A percentile compares a stretch with the other conserved stretches of the same genome.
These are phyloP conservation scores for Epizoanthus rinbou DNA, from an alignment of 92 coral and sea anemone species.

Conservation along the genomic window DNA sequence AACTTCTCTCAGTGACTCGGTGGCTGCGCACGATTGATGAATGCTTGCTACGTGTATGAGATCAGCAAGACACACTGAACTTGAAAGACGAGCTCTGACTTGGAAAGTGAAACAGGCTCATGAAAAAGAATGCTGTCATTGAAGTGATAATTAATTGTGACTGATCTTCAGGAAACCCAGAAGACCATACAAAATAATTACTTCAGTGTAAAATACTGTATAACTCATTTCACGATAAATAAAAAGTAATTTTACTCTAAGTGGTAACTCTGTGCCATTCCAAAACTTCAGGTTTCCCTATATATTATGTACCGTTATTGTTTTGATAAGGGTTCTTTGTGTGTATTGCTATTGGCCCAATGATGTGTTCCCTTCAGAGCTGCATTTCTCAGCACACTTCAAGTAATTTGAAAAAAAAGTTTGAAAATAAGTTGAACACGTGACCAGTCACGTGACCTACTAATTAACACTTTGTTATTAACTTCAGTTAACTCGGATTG, in stretches of 20 bases:
- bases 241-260: background rate
- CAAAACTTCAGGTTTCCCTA: too few relatives aligned
- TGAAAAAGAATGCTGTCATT: constrained; percentile 46
- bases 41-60: constrained; percentile 45
- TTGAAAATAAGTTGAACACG: background rate
- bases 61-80: constrained; percentile 47
- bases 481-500: too few relatives aligned
- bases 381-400: too few relatives aligned
- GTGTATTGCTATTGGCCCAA: too few relatives aligned
- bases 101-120: constrained; percentile 40
- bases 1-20: too few relatives aligned
- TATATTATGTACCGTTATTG: too few relatives aligned
- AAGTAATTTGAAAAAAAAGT: background rate
- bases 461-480: background rate
- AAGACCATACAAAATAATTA: too few relatives aligned
- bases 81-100: constrained; percentile 59
- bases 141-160: constrained; percentile 45
- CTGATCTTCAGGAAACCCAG: constrained; percentile 55
- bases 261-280: constrained; percentile 44
- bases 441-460: constrained; percentile 26
- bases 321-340: too few relatives aligned
- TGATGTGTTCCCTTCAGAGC: too few relatives aligned
- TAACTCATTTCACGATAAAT: too few relatives aligned
- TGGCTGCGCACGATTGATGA: background rate
- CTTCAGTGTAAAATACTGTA: too few relatives aligned